A percentile compares a stretch with the other conserved stretches of the same genome.
phyloP scores from a whole-genome alignment of 2,113 vertebrate genomes.

The Leuciscus idus region DNA sequence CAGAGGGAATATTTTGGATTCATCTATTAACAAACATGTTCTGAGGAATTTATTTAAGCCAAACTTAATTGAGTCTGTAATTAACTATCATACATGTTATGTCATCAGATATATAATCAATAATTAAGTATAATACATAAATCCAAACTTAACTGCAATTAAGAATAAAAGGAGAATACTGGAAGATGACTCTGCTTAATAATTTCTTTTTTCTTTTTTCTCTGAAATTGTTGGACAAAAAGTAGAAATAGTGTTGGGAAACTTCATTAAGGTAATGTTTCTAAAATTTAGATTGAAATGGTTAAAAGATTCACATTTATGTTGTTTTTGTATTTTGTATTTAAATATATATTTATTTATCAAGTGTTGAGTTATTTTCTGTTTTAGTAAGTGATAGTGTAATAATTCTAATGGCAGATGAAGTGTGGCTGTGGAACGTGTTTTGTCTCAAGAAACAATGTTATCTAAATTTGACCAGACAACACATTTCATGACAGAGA shows the following conservation, averaged over 20 bases:
- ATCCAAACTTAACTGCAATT: not conserved
- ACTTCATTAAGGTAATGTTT: too few relatives aligned
- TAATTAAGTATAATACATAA: not conserved
- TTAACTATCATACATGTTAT: too few relatives aligned
- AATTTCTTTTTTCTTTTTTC: too few relatives aligned
- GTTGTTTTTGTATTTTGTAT: too few relatives aligned
- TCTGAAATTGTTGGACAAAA: too few relatives aligned
- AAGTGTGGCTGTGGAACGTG: not conserved
- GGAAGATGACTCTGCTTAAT: not conserved
- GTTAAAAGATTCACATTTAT: too few relatives aligned
- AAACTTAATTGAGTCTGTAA: not conserved
- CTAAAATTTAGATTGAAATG: too few relatives aligned
- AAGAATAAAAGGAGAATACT: not conserved
- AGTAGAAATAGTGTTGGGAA: too few relatives aligned
- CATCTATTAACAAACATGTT: not conserved
- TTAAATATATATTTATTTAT: too few relatives aligned
- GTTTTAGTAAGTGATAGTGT: too few relatives aligned
- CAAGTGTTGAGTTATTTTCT: too few relatives aligned
- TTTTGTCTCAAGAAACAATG: not conserved
- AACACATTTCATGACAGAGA: not conserved
- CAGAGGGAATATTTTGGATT: not conserved
- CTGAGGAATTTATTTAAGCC: not conserved
- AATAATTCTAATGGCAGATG: not conserved
- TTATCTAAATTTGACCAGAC: not conserved
- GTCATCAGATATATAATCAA: not conserved